Conservation (phyloP, 2,888 invertebrate species). For the Sphinx pinastri region DNA sequence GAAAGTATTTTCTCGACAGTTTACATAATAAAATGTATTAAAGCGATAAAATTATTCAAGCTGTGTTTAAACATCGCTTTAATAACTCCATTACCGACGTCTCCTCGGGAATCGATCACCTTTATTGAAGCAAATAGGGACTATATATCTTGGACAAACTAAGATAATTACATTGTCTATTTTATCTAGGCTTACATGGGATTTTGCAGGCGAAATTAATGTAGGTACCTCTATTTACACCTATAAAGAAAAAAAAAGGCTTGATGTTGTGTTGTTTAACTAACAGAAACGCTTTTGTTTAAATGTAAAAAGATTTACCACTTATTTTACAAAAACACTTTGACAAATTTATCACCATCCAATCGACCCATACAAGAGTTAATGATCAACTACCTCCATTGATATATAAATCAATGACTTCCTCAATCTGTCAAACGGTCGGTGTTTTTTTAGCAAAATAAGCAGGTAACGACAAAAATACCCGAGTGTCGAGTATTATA, state of each 20-base stretch:
- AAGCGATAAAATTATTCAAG: constrained; percentile 29
- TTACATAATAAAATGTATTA: constrained; percentile 13
- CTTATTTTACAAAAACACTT: too few species aligned
- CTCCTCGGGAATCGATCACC: constrained; percentile 1
- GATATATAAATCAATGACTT: too few species aligned
- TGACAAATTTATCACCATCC: too few species aligned
- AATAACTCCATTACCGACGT: constrained; percentile 40
- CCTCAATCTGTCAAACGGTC: too few species aligned
- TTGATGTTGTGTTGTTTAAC: constrained; percentile 22
- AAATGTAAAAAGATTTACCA: too few species aligned
- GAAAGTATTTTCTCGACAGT: constrained; percentile 10
- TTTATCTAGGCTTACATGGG: not conserved
- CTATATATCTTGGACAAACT: not conserved
- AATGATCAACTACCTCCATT: too few species aligned
- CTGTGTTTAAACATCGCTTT: constrained; percentile 35
- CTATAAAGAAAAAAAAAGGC: not conserved
- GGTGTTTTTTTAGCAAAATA: too few species aligned
- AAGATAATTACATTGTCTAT: not conserved
- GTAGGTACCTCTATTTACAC: not conserved
- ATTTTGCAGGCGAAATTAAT: not conserved
- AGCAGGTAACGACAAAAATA: too few species aligned
- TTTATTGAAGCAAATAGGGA: constrained; percentile 12
- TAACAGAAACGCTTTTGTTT: too few species aligned
- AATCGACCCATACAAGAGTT: too few species aligned
- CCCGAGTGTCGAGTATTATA: too few species aligned